phyloP scores from a whole-genome alignment of 2,113 vertebrate genomes.

The Phyllostomus hastatus region DNA sequence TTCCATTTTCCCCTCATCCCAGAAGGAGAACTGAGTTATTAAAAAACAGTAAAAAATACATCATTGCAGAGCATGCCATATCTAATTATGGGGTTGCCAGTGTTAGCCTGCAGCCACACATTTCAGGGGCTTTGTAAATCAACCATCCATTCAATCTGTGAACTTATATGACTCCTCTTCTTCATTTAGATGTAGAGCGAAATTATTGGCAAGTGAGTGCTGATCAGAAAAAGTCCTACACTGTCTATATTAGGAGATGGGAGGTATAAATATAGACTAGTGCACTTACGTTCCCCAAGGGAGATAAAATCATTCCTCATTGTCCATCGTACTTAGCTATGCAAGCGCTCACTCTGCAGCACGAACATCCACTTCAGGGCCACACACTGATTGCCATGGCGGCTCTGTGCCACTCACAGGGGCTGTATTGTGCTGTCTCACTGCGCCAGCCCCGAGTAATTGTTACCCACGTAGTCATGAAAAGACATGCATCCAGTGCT shows the following conservation, averaged over 20 bases:
- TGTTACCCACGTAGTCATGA: not conserved
- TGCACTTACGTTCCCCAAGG: constrained; percentile 51
- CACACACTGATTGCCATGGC: not conserved
- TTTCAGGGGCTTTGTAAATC: constrained; percentile 72
- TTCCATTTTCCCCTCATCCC: constrained; percentile 68
- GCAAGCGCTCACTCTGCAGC: not conserved
- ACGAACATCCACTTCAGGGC: not conserved
- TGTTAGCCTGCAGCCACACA: constrained; percentile 62
- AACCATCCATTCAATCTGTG: constrained; percentile 66
- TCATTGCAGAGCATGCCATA: constrained; percentile 61
- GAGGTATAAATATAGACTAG: constrained; percentile 67
- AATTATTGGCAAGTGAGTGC: constrained; percentile 70
- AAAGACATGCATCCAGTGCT: not conserved
- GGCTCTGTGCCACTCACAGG: not conserved
- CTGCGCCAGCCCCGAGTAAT: not conserved
- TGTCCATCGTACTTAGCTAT: constrained; percentile 60
- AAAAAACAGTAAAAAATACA: constrained; percentile 70
- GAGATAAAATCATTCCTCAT: constrained; percentile 46
- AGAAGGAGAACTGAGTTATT: constrained; percentile 71
- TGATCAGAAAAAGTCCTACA: constrained; percentile 62
- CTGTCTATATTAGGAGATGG: constrained; percentile 65
- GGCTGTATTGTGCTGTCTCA: not conserved
- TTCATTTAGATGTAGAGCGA: constrained; percentile 60
- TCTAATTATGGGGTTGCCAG: constrained; percentile 76
- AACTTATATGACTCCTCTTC: constrained; percentile 71